Evolutionary conservation across 2,888 invertebrate species (phyloP).

Genomic region (Stenolophus ochropezus): DNA sequence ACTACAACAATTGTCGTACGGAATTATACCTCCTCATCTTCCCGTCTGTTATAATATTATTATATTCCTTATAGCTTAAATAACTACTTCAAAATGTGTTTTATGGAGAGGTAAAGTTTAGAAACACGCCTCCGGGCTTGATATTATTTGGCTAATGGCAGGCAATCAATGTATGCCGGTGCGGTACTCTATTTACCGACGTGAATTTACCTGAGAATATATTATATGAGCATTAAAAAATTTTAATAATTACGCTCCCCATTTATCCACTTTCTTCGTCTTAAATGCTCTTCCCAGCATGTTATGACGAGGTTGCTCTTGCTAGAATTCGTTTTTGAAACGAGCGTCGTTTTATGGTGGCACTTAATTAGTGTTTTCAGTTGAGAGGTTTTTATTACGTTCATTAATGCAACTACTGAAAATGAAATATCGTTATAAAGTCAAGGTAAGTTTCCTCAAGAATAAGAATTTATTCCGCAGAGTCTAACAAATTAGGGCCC

Average conservation of each 20-base stretch:
- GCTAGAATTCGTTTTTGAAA: constrained; percentile 36
- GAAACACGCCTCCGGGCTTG: constrained; percentile 25
- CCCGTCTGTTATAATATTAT: too few relatives aligned
- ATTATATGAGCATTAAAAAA: constrained; percentile 33
- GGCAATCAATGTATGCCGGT: constrained; percentile 28
- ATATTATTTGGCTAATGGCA: constrained; percentile 17
- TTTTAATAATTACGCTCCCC: constrained; percentile 39
- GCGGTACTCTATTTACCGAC: background rate
- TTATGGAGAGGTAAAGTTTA: background rate
- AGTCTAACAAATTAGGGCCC: constrained; percentile 10
- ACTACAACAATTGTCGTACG: too few relatives aligned
- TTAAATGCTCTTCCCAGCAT: background rate
- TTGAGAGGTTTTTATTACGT: constrained; percentile 34
- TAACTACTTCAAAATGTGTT: too few relatives aligned
- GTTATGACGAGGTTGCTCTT: constrained; percentile 1
- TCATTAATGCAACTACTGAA: constrained; percentile 41
- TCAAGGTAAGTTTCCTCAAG: constrained; percentile 10
- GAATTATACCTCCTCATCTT: too few relatives aligned
- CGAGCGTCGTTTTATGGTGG: constrained; percentile 33
- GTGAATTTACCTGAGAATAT: background rate
- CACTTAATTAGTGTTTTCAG: constrained; percentile 39
- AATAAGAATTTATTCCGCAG: constrained; percentile 21
- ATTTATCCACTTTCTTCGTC: background rate
- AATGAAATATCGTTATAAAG: constrained; percentile 33
- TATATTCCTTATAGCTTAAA: too few relatives aligned